Conservation (phyloP, 2,888 invertebrate species). For the Azorinus chamasolen region DNA sequence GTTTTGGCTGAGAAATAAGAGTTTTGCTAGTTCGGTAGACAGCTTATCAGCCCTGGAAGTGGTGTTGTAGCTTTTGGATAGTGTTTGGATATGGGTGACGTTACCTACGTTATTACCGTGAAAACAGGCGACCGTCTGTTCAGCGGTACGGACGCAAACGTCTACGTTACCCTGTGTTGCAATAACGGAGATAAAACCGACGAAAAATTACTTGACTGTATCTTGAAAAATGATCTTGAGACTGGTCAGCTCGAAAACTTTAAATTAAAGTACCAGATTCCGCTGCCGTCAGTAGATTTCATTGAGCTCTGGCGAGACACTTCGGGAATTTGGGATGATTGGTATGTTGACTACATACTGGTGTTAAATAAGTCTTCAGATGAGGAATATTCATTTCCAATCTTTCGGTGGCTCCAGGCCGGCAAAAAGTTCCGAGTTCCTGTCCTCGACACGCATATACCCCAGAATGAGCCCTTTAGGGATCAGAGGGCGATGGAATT, state of each 20-base stretch:
- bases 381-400: constrained; percentile 72
- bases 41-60: neutral
- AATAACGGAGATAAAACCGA: constrained; percentile 78
- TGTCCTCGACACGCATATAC: constrained; percentile 85
- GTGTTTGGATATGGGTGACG: constrained; percentile 30
- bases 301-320: constrained; percentile 86
- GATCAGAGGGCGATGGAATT: constrained; percentile 85
- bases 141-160: constrained; percentile 86
- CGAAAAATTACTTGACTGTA: constrained; percentile 81
- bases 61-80: too few relatives aligned
- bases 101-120: constrained; percentile 75
- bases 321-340: constrained; percentile 82
- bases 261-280: constrained; percentile 47
- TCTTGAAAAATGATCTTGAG: constrained; percentile 82
- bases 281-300: constrained; percentile 61
- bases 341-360: constrained; percentile 83
- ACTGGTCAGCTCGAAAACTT: constrained; percentile 83
- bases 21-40: neutral
- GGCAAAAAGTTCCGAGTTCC: constrained; percentile 82
- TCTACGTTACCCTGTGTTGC: constrained; percentile 84
- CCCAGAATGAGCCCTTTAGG: constrained; percentile 84
- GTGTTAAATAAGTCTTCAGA: constrained; percentile 51
- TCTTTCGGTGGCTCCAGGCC: constrained; percentile 86
- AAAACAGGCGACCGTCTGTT: constrained; percentile 86
- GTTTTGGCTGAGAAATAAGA: too few relatives aligned